Conservation (phyloP, 2,113 vertebrate species). For the Neolamprologus sp. region DNA sequence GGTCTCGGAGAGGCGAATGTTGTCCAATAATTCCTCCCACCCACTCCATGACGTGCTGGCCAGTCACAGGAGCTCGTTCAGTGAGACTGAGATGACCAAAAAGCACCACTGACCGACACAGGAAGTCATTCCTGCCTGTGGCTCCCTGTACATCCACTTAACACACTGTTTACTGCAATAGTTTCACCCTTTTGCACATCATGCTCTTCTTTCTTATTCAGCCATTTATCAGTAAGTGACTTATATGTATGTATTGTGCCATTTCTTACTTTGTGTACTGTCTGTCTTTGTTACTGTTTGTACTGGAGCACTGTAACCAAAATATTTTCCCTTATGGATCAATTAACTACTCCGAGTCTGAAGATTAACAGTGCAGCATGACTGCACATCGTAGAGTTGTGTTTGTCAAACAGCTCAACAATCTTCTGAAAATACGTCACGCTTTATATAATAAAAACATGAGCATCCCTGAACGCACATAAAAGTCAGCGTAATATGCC, state of each 20-base stretch:
- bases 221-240: fast-evolving
- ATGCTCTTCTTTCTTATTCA: background rate
- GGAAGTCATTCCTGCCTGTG: background rate
- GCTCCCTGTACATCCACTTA: background rate
- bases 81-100: fast-evolving
- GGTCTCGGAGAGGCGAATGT: fast-evolving
- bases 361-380: background rate
- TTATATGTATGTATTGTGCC: background rate
- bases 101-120: background rate
- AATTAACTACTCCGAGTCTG: fast-evolving
- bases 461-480: background rate
- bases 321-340: background rate
- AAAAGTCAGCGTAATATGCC: background rate
- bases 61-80: fast-evolving
- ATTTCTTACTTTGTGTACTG: background rate
- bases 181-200: fast-evolving
- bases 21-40: background rate
- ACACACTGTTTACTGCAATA: fast-evolving
- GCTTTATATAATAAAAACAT: background rate
- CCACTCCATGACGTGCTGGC: fast-evolving
- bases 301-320: background rate
- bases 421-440: background rate
- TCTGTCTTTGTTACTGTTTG: background rate
- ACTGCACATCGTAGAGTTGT: background rate
- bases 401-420: background rate